Conservation (phyloP, 2,113 vertebrate species). For the Megaceryle torquata region DNA sequence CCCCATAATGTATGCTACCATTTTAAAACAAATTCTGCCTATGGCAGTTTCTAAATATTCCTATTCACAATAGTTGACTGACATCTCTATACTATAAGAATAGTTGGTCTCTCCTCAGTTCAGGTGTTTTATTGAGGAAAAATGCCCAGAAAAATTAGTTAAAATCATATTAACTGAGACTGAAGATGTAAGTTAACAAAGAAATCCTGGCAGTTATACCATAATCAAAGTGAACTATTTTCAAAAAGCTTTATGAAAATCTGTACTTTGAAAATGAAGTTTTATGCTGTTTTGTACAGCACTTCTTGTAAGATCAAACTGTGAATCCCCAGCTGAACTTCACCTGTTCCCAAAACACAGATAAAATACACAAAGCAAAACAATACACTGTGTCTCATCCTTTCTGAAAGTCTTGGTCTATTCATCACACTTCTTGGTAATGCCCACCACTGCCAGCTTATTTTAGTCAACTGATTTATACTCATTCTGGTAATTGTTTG, state of each 20-base stretch:
- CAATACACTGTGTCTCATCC: background rate
- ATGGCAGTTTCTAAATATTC: background rate
- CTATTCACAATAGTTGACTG: background rate
- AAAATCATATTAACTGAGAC: background rate
- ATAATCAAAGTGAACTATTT: background rate
- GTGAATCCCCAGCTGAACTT: constrained; percentile 49
- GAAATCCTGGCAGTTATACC: background rate
- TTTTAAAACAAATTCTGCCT: background rate
- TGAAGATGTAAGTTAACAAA: background rate
- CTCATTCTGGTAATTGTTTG: constrained; percentile 45
- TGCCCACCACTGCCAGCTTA: constrained; percentile 47
- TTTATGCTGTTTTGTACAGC: background rate
- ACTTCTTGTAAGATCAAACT: constrained; percentile 8
- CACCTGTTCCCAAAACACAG: constrained; percentile 41
- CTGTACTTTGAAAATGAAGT: background rate
- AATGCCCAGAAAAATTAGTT: background rate
- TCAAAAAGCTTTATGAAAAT: background rate
- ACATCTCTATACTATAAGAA: background rate
- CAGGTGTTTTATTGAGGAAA: background rate
- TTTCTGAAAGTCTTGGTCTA: constrained; percentile 51
- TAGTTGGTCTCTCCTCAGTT: background rate
- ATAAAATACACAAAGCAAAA: constrained; percentile 56
- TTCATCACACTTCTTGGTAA: constrained; percentile 45
- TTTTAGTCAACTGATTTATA: constrained; percentile 54
- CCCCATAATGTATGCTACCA: background rate